phyloP scores from a whole-genome alignment of 2,797 vertebrate genomes.

The Pangasius sanitwongsei region DNA sequence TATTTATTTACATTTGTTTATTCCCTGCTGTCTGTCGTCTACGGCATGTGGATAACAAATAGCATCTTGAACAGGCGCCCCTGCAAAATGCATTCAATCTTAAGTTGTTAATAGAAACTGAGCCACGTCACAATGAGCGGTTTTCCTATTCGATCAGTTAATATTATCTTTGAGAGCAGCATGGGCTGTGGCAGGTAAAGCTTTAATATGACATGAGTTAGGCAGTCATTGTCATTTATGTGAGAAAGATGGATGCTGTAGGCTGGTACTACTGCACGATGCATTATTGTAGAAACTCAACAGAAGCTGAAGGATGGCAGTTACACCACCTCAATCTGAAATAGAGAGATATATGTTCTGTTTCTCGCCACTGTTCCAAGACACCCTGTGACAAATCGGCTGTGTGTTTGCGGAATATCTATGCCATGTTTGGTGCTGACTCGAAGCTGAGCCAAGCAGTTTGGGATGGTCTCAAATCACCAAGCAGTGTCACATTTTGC shows the following conservation, averaged over 20 bases:
- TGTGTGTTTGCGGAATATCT: slow-evolving; percentile 19
- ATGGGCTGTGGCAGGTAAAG: slow-evolving; percentile 61
- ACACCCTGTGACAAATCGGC: slow-evolving; percentile 16
- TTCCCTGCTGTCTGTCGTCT: slow-evolving; percentile 65
- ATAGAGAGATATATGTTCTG: slow-evolving; percentile 2
- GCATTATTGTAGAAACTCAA: background rate
- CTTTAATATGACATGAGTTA: slow-evolving; percentile 58
- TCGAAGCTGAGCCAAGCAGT: slow-evolving; percentile 41
- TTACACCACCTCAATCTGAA: background rate
- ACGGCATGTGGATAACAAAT: slow-evolving; percentile 65
- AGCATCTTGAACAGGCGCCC: slow-evolving; percentile 46
- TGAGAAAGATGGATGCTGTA: slow-evolving; percentile 69
- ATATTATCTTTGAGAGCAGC: slow-evolving; percentile 57
- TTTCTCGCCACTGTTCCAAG: background rate
- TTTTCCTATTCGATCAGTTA: slow-evolving; percentile 55
- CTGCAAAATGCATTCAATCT: slow-evolving; percentile 55
- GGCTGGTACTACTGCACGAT: slow-evolving; percentile 22
- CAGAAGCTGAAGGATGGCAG: background rate
- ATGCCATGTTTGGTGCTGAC: slow-evolving; percentile 36
- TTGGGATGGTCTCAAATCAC: slow-evolving; percentile 24
- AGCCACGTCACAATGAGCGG: slow-evolving; percentile 59
- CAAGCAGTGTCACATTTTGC: background rate
- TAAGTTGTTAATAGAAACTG: slow-evolving; percentile 64
- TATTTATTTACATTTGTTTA: slow-evolving; percentile 66
- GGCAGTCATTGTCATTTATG: slow-evolving; percentile 63